Evolutionary conservation across 1,140 invertebrate genomes (phyloP), one percentile per base, ranked within the genome.

Genomic region (Lepidurus apus): DNA sequence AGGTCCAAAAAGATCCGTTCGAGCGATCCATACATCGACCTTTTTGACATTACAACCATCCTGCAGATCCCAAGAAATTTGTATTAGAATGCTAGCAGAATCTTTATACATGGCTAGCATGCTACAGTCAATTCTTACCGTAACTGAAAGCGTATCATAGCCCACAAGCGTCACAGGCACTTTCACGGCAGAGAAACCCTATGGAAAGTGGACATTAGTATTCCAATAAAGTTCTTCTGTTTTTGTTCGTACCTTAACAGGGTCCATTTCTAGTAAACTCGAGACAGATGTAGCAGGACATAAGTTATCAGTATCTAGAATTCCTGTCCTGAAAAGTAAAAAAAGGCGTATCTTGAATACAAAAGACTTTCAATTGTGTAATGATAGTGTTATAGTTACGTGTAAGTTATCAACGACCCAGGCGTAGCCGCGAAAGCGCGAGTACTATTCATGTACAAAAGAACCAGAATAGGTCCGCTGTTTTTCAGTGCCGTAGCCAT

Each of bases 391-490:
- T 10, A 10, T 17, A 53, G 3, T 65, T 21, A 65, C 53, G 4
- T 65, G 13, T 65, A 65, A 17, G 6, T 65, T 65, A 21, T 65
- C 53, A 65, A 17, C 21, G 53, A 65, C 13, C 9, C 53, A n/a
- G 53, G 8, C 13, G 21, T n/a, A 65, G 21, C 53, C 13, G 53
- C 17, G 21, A 65, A 65, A 21, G 53, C 53, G 13, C 53, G 53
- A n/a, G 53, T 65, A 65, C 53, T 65, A 21, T 65, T 65, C 53
- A 65, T 65, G 7, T 65, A 65, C 53, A 65, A 65, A 21, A n/a
- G 17, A 65, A 7, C 53, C 9, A 65, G 53, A 65, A 65, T 21
- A 7, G 53, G 53, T n/a, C 53, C 53, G 0, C 0, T 65, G 2
- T 17, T 65, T 21, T 17, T 65, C 9, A 65, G 2, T 65, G 53